Conservation (phyloP, 2,113 vertebrate genomes). For the Fulica atra region DNA sequence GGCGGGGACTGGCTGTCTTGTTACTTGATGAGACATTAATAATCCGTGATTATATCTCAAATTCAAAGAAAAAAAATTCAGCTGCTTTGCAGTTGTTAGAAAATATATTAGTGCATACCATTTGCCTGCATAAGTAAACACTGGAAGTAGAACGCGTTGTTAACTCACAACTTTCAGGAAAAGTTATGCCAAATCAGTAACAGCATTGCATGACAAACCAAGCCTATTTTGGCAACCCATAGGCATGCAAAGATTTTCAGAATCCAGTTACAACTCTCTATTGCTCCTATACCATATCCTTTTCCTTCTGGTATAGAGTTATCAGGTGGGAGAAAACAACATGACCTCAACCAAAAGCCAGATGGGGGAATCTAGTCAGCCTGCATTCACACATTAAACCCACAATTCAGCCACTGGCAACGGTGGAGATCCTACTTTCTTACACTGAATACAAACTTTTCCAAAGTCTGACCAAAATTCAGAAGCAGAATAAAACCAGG, state of each 20-base stretch:
- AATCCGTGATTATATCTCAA: conserved; percentile 55
- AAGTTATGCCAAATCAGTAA: background rate
- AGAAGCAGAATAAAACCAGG: background rate
- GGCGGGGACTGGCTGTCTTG: conserved; percentile 37
- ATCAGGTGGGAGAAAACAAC: background rate
- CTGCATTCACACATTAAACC: background rate
- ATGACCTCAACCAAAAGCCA: background rate
- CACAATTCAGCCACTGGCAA: background rate
- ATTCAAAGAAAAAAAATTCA: conserved; percentile 31
- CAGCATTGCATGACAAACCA: background rate
- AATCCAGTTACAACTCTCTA: background rate
- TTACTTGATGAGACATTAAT: conserved; percentile 68
- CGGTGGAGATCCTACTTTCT: background rate
- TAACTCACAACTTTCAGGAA: background rate
- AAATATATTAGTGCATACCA: background rate
- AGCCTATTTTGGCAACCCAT: background rate
- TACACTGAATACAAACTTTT: background rate
- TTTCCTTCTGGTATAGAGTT: background rate
- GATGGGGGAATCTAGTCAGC: background rate
- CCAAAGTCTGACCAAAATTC: background rate
- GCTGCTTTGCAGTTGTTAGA: conserved; percentile 33
- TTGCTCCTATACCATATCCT: background rate
- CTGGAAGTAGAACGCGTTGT: background rate
- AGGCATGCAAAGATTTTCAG: background rate
- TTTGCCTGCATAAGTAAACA: conserved; percentile 25